These are phyloP conservation scores for Micrasema longulum DNA, from an alignment of 1,140 invertebrate species.

Conservation along the genomic window DNA sequence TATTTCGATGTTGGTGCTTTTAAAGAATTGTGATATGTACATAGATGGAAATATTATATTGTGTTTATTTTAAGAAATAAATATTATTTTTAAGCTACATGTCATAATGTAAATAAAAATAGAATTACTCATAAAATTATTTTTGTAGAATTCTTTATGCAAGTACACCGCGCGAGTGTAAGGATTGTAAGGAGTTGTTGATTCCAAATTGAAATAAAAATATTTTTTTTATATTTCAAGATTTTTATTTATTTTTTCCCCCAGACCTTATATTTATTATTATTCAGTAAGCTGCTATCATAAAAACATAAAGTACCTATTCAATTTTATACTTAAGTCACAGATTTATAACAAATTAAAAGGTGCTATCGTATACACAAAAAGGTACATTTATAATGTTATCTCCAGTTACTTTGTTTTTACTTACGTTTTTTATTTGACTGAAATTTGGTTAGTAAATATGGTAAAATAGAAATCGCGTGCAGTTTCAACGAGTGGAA, in stretches of 20 bases:
- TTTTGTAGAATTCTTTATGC: constrained; percentile 35
- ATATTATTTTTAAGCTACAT: constrained; percentile 28
- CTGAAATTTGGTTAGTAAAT: too few relatives aligned
- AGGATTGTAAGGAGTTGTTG: constrained; percentile 32
- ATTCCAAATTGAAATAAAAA: constrained; percentile 26
- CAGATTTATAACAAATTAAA: too few relatives aligned
- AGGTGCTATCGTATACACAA: too few relatives aligned
- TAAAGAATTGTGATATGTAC: constrained; percentile 54
- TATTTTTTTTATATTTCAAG: constrained; percentile 11
- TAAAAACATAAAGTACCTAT: too few relatives aligned
- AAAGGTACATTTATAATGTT: too few relatives aligned
- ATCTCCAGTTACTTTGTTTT: too few relatives aligned
- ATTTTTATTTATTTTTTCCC: background rate
- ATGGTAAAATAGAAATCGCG: background rate
- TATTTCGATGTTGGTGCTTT: constrained; percentile 35
- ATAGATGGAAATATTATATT: constrained; percentile 43
- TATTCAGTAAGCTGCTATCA: too few relatives aligned
- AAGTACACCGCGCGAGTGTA: constrained; percentile 7
- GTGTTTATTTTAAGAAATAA: constrained; percentile 16
- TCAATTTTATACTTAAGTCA: too few relatives aligned
- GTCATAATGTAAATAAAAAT: constrained; percentile 33
- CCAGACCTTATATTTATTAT: too few relatives aligned
- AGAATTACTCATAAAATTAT: background rate
- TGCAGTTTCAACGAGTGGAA: background rate
- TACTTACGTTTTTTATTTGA: too few relatives aligned